Evolutionary conservation across 2,797 vertebrate genomes (phyloP).

Genomic region (Loriculus beryllinus): DNA sequence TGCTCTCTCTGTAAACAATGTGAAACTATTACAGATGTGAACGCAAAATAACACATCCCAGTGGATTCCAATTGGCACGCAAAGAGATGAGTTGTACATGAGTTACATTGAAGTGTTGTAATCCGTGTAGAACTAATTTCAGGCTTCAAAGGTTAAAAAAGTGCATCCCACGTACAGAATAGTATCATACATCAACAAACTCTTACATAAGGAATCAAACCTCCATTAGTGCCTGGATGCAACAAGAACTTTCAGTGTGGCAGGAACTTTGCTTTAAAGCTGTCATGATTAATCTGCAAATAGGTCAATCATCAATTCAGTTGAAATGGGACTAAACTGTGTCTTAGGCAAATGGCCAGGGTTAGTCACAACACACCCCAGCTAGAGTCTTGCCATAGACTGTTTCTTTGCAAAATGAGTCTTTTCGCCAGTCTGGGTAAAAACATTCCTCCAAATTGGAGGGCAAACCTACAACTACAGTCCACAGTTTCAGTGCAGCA

Average conservation of each 20-base stretch:
- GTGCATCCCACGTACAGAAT: neutral
- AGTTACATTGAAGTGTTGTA: neutral
- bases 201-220: neutral
- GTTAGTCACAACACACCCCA: neutral
- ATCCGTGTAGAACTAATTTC: neutral
- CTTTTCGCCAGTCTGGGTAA: neutral
- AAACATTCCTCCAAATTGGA: neutral
- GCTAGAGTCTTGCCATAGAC: neutral
- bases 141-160: neutral
- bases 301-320: neutral
- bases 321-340: neutral
- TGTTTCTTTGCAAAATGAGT: neutral
- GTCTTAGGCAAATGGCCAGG: neutral
- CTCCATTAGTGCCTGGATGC: neutral
- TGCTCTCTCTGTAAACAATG: neutral
- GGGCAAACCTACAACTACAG: neutral
- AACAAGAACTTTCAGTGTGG: neutral
- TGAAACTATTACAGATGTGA: neutral
- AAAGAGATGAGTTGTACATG: neutral
- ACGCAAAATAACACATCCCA: constrained; percentile 24
- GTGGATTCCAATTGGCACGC: neutral
- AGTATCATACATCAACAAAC: neutral
- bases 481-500: neutral
- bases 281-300: neutral
- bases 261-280: neutral